Percentiles rank a stretch among this genome's conserved stretches.
Conservation (phyloP, 1,140 invertebrate species). For the Caerostris extrusa region DNA sequence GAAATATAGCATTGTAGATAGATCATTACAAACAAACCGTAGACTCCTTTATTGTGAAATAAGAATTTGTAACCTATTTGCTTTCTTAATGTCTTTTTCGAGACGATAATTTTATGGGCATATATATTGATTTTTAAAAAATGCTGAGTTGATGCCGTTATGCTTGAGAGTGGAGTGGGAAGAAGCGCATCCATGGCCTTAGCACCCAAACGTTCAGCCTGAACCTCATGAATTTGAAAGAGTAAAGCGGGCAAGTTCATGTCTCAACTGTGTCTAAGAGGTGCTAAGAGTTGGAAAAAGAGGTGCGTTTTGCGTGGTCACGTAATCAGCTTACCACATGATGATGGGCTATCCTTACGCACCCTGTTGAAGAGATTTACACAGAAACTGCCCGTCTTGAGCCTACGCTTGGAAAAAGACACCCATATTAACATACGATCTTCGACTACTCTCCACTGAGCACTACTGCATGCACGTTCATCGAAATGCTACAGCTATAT, state of each 20-base stretch:
- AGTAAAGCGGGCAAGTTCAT: not conserved
- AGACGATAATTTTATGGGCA: no score
- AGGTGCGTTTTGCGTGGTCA: slow-evolving; percentile 12
- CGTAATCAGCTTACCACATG: slow-evolving; percentile 67
- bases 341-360: slow-evolving; percentile 94
- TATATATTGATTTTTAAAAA: no score
- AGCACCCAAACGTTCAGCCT: not conserved
- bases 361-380: slow-evolving; percentile 76
- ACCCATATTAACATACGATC: slow-evolving; percentile 44
- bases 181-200: not conserved
- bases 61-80: no score
- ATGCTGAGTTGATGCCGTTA: no score
- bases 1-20: no score
- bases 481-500: not conserved
- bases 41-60: no score
- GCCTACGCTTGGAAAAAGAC: slow-evolving; percentile 75
- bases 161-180: not conserved
- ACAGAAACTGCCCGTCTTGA: slow-evolving; percentile 78
- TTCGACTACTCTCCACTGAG: not conserved
- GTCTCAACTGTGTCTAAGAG: not conserved
- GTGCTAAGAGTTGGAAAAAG: slow-evolving; percentile 18
- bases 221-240: not conserved
- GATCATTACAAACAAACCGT: no score
- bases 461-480: slow-evolving; percentile 4
- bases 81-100: no score